phyloP scores from a whole-genome alignment of 1,140 invertebrate species.

The Drosophila arawakana region DNA sequence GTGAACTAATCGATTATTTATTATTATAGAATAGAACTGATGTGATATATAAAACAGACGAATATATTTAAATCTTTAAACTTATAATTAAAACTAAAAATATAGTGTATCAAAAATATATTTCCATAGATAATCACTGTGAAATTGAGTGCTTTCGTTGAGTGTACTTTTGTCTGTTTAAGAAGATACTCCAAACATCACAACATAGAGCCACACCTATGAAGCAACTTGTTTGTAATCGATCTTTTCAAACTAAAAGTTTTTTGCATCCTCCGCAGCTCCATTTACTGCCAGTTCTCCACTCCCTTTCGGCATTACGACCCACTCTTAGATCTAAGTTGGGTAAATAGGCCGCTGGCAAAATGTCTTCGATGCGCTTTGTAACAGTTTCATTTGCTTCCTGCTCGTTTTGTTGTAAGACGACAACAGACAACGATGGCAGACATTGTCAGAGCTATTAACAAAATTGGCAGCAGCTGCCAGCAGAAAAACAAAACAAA shows the following conservation, averaged over 20 bases:
- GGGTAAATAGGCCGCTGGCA: slow-evolving; percentile 52
- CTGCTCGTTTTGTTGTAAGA: slow-evolving; percentile 42
- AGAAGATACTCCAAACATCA: too few species aligned
- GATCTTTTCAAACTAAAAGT: not conserved
- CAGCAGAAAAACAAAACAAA: slow-evolving; percentile 20
- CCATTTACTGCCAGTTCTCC: not conserved
- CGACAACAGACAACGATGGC: slow-evolving; percentile 44
- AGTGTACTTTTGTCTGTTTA: too few species aligned
- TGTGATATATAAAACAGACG: too few species aligned
- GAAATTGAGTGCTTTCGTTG: too few species aligned
- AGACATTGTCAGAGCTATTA: slow-evolving; percentile 63
- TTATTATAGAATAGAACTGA: not conserved
- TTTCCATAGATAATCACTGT: too few species aligned
- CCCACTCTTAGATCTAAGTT: slow-evolving; percentile 8
- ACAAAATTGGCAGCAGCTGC: slow-evolving; percentile 69
- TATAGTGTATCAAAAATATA: too few species aligned
- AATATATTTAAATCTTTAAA: too few species aligned
- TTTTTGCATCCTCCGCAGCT: slow-evolving; percentile 16
- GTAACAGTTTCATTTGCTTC: slow-evolving; percentile 71
- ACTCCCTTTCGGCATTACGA: not conserved
- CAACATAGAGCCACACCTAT: not conserved
- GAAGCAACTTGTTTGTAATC: not conserved
- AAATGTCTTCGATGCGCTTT: slow-evolving; percentile 53
- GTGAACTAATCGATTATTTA: not conserved
- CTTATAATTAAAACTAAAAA: too few species aligned